Evolutionary conservation across 2,113 vertebrate species (phyloP), one percentile per base, ranked within the genome.

Genomic region (Odocoileus virginianus): DNA sequence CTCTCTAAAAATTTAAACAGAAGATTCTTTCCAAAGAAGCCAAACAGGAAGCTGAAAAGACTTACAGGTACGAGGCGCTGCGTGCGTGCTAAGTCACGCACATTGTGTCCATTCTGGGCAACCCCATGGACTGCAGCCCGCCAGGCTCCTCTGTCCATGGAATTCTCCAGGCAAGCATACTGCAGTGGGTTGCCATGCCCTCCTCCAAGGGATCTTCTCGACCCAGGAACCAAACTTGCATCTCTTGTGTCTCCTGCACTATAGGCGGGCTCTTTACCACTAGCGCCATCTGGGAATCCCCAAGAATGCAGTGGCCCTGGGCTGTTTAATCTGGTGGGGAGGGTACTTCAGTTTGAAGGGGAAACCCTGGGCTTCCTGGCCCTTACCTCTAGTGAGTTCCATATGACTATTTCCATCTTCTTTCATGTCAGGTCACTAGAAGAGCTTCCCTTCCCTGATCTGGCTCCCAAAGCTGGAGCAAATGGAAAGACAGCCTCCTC

Each of bases 81-180:
- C 0, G 10, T 40, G 67, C 2, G 2, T 13, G 21, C n/a, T 40
- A 71, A 23, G 21, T 40, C 21, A 25, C 0, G 1, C 25, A 40
- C 23, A 19, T 40, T 40, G 67, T 25, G 67, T 74, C 67, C 67
- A 3, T 74, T 74, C 36, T 74, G 67, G 12, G 67, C n/a, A 74
- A 25, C 36, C n/a, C 36, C 67, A 3, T 13, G 67, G 36, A 40
- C 67, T 71, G n/a, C 1, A 40, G 36, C 36, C 36, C 5, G 1
- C 1, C 21, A 40, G 67, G 36, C 36, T 40, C 12, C 67, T 40
- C 36, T 12, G 67, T 13, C 36, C 13, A 40, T 40, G 5, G n/a
- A 6, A 40, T 40, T 74, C 67, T 74, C 67, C 36, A 74, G 67
- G n/a, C 67, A 74, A 40, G 67, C n/a, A 40, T 25, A 40, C n/a